Conservation (phyloP, 2,113 vertebrate species). For the Quiscalus mexicanus region DNA sequence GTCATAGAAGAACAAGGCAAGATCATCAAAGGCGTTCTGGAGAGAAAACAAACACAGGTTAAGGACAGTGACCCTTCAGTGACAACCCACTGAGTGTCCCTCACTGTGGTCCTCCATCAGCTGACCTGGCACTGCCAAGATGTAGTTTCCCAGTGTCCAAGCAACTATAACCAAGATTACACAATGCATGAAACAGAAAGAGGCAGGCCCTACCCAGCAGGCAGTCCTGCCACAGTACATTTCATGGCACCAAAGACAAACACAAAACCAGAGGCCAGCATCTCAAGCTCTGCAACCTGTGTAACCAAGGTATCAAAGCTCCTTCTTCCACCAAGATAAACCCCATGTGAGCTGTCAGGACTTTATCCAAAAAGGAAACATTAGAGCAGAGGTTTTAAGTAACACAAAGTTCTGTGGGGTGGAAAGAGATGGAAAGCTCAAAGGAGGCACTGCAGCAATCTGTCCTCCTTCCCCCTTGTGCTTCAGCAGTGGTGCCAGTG, state of each 20-base stretch:
- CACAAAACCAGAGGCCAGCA: background rate
- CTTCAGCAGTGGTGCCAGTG: background rate
- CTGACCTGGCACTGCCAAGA: background rate
- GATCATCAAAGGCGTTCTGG: conserved; percentile 86
- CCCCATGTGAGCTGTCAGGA: rapidly evolving
- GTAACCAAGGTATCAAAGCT: background rate
- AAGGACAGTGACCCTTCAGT: background rate
- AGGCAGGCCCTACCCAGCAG: background rate
- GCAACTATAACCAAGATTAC: background rate
- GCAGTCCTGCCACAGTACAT: background rate
- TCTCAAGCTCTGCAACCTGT: background rate
- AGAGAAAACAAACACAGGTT: background rate
- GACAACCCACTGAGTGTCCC: background rate
- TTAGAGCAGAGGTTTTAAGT: background rate
- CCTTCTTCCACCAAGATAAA: background rate
- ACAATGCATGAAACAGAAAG: background rate
- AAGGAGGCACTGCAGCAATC: background rate
- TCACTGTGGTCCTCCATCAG: background rate
- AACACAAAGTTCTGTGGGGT: background rate
- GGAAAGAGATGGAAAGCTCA: background rate
- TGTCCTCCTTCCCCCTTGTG: background rate
- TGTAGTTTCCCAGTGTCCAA: background rate
- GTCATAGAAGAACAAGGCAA: conserved; percentile 95
- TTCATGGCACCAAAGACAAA: background rate
- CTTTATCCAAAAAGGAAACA: background rate